Conservation (phyloP, 2,113 vertebrate species). For the Galeopterus variegatus region DNA sequence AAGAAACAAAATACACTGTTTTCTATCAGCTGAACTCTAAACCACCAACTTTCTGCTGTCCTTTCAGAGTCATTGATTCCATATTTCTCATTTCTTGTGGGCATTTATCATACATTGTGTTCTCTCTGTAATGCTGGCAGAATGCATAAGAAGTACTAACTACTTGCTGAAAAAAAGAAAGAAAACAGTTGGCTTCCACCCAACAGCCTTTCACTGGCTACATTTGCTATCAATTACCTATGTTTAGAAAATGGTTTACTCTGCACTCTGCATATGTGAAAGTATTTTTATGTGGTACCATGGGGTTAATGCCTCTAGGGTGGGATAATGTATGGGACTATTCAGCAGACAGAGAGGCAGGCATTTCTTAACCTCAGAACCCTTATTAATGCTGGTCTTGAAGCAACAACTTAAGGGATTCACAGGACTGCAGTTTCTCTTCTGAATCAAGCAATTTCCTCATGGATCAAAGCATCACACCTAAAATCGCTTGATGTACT, state of each 20-base stretch:
- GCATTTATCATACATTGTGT: conserved; percentile 47
- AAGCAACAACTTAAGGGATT: not conserved
- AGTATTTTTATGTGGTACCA: not conserved
- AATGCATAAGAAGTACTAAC: not conserved
- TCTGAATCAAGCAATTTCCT: conserved; percentile 18
- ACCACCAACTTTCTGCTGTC: not conserved
- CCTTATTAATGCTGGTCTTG: not conserved
- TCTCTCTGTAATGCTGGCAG: conserved; percentile 1
- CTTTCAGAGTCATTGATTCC: conserved; percentile 46
- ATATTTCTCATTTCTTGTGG: conserved; percentile 48
- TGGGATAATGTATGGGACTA: not conserved
- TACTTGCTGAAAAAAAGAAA: conserved; percentile 10
- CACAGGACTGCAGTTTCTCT: not conserved
- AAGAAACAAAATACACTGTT: not conserved
- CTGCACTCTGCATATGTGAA: conserved; percentile 67
- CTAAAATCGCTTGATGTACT: not conserved
- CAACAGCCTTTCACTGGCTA: not conserved
- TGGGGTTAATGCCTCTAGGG: conserved; percentile 12
- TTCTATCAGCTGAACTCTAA: conserved; percentile 66
- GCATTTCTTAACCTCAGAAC: conserved; percentile 28
- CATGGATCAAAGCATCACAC: conserved; percentile 27
- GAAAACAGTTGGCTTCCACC: conserved; percentile 1
- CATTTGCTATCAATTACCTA: conserved; percentile 66
- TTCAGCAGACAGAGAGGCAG: conserved; percentile 34
- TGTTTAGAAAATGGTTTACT: conserved; percentile 66